Evolutionary conservation across 92 coral and sea anemone species (phyloP), one percentile per base, ranked within the genome.

Genomic region (Zoanthus sociatus): DNA sequence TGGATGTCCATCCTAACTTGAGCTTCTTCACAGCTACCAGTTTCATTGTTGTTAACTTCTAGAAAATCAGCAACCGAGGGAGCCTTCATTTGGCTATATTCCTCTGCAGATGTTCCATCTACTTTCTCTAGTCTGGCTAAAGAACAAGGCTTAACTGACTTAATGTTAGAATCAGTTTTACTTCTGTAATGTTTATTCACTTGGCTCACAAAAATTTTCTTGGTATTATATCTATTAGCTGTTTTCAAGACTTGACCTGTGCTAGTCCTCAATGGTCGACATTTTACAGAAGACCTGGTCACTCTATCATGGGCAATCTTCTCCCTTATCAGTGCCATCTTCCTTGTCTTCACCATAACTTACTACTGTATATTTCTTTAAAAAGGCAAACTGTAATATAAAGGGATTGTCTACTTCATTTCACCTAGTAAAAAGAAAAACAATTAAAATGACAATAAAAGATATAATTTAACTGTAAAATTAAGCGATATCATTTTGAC

Each of bases 331-430:
- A 70, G 30, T 16, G 60, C 48, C 83, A 78, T 78, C 71, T 78
- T 78, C 18, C 83, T 78, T 60, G 83, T 78, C 63, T 78, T 78
- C 72, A 78, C 83, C 83, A 78, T 78, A 44, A 16, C n/a, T 26
- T 26, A 26, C 26, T 26, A 26, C 26, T 26, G 26, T 26, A 26
- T 50, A 50, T 11, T 50, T 11, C 12, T 50, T 50, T 11, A 50
- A 11, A 5, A 50, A 50, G 42, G 42, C 42, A 37, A 37, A 37
- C 42, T 37, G 42, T 37, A 37, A 2, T 37, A 4, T 37, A 37
- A 37, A 37, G 42, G 42, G 42, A 37, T 37, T 37, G 42, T 37
- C 42, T 37, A 37, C 42, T 37, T 2, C 42, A 37, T 0, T 37
- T 37, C 42, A 37, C 42, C 42, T 37, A 37, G 42, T 37, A 37